Conservation (phyloP, 2,888 invertebrate genomes). For the Sphaerophoria taeniata region DNA sequence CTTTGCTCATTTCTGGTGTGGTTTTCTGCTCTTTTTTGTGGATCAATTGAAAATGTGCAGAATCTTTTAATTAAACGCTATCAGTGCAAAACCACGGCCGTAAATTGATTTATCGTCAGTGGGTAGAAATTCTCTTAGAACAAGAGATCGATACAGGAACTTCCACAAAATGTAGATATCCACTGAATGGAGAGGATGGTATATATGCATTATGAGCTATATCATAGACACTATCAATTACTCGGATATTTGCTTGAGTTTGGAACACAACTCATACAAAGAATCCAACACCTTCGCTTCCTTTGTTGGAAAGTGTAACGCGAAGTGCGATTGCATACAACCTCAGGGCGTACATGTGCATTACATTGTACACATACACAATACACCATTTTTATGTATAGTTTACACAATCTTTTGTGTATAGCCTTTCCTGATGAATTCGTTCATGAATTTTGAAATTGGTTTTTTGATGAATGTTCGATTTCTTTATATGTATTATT, state of each 20-base stretch:
- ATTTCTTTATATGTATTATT: no score
- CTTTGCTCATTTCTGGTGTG: neutral
- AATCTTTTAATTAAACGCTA: constrained; percentile 62
- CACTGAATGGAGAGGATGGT: no score
- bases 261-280: constrained; percentile 9
- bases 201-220: no score
- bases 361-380: constrained; percentile 12
- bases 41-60: constrained; percentile 38
- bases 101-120: constrained; percentile 54
- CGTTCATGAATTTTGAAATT: constrained; percentile 9
- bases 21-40: neutral
- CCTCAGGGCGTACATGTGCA: neutral
- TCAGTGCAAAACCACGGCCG: constrained; percentile 14
- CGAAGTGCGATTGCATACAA: neutral
- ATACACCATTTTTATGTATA: neutral
- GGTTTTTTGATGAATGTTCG: no score
- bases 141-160: constrained; percentile 7
- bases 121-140: neutral
- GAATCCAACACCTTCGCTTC: constrained; percentile 20
- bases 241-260: neutral
- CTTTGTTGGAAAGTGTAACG: neutral
- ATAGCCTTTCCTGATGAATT: constrained; percentile 10
- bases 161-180: constrained; percentile 2
- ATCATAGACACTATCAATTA: no score
- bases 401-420: neutral